Evolutionary conservation across 2,797 vertebrate genomes (phyloP).

Genomic region (Halcyon smyrnensis): DNA sequence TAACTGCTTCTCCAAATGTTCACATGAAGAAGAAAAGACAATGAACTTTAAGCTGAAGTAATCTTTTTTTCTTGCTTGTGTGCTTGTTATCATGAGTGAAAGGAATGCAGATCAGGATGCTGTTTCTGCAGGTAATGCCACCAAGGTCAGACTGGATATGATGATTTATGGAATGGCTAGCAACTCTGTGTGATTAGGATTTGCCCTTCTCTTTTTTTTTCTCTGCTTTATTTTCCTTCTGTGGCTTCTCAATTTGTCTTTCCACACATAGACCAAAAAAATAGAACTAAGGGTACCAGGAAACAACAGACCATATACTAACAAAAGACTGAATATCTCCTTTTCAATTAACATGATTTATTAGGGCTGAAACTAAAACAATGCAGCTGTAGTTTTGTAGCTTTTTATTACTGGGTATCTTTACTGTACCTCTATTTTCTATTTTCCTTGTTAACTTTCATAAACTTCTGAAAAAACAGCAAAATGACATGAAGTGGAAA

Average conservation of each 20-base stretch:
- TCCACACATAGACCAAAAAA: neutral
- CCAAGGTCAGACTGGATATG: conserved; percentile 8
- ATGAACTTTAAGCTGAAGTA: conserved; percentile 12
- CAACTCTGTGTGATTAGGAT: neutral
- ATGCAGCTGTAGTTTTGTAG: neutral
- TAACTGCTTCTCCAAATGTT: neutral
- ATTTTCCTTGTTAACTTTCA: conserved; percentile 12
- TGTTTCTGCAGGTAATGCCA: conserved; percentile 47
- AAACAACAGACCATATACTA: conserved; percentile 7
- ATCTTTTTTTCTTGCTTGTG: neutral
- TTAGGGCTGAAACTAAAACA: conserved; percentile 32
- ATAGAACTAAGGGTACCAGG: neutral
- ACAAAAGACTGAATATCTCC: neutral
- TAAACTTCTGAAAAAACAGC: neutral
- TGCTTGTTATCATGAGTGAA: neutral
- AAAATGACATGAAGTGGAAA: neutral
- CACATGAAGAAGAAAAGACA: neutral
- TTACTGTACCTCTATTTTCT: neutral
- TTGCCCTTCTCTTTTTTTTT: neutral
- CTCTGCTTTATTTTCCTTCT: neutral
- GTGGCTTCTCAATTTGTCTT: conserved; percentile 16
- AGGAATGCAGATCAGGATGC: conserved; percentile 50
- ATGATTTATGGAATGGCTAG: conserved; percentile 60
- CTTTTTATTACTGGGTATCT: neutral
- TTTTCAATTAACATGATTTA: conserved; percentile 52